These are phyloP conservation scores for Turritopsis dohrnii DNA, from an alignment of 30 jellyfish, hydroid and myxozoan species.

Conservation along the genomic window DNA sequence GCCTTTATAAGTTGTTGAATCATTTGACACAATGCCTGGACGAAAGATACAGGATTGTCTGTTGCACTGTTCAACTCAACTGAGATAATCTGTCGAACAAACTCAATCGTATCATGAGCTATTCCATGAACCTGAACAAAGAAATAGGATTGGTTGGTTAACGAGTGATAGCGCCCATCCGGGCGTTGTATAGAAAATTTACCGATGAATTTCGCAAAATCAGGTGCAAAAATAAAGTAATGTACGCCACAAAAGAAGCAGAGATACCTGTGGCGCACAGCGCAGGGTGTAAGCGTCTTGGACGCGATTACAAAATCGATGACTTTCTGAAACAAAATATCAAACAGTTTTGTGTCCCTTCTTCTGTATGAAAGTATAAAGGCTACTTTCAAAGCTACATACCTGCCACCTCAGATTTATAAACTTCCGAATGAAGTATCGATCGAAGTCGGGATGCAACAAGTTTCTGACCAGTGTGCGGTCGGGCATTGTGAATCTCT, in stretches of 20 bases:
- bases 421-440: conserved; percentile 67
- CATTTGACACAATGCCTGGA: no score
- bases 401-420: conserved; percentile 89
- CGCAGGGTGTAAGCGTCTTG: conserved; percentile 94
- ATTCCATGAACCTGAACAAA: conserved; percentile 80
- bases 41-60: conserved; percentile 83
- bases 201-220: no score
- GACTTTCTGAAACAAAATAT: conserved; percentile 50
- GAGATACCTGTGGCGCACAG: conserved; percentile 83
- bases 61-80: conserved; percentile 91
- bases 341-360: no score
- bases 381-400: neutral
- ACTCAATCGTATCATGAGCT: conserved; percentile 81
- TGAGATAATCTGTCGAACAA: conserved; percentile 62
- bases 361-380: no score
- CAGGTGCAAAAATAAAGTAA: no score
- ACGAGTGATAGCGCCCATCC: no score
- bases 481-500: conserved; percentile 85
- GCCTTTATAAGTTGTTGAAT: no score
- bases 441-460: conserved; percentile 82
- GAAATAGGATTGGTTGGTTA: neutral
- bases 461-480: conserved; percentile 77
- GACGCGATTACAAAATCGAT: conserved; percentile 69
- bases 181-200: no score
- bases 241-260: no score